phyloP scores from a whole-genome alignment of 1,140 invertebrate species.

The Condylostylus longicornis region DNA sequence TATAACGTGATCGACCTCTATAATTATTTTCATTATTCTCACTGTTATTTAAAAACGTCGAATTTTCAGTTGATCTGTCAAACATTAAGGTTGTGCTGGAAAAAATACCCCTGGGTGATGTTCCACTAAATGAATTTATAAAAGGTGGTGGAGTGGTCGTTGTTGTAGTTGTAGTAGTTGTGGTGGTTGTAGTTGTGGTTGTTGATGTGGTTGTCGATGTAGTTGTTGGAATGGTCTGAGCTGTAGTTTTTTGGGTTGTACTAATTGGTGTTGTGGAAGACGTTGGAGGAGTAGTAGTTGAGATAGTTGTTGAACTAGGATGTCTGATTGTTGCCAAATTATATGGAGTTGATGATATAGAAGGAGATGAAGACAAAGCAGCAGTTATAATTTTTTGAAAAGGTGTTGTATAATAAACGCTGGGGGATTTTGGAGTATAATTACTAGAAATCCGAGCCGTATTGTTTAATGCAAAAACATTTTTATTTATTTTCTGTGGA shows the following conservation, averaged over 20 bases:
- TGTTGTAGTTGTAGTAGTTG: conserved; percentile 3
- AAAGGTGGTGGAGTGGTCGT: conserved; percentile 10
- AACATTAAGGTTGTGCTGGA: background rate
- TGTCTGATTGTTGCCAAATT: conserved; percentile 7
- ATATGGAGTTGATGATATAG: conserved; percentile 5
- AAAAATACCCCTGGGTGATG: background rate
- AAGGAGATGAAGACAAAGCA: background rate
- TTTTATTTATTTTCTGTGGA: no score
- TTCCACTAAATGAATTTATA: conserved; percentile 4
- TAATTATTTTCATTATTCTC: conserved; percentile 7
- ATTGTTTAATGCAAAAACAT: no score
- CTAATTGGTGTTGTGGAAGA: conserved; percentile 10
- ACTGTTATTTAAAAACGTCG: background rate
- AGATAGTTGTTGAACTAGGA: conserved; percentile 1
- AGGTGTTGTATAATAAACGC: no score
- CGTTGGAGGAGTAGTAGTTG: conserved; percentile 4
- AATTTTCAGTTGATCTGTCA: background rate
- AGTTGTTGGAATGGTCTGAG: background rate
- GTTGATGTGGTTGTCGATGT: background rate
- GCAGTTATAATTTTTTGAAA: background rate
- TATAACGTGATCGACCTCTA: conserved; percentile 24
- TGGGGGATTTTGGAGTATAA: no score
- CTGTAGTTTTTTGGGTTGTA: background rate
- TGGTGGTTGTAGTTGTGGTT: conserved; percentile 1
- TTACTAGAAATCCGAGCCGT: no score